Evolutionary conservation across 2,888 invertebrate genomes (phyloP), one percentile per base, ranked within the genome.

Genomic region (Sericinus montela): DNA sequence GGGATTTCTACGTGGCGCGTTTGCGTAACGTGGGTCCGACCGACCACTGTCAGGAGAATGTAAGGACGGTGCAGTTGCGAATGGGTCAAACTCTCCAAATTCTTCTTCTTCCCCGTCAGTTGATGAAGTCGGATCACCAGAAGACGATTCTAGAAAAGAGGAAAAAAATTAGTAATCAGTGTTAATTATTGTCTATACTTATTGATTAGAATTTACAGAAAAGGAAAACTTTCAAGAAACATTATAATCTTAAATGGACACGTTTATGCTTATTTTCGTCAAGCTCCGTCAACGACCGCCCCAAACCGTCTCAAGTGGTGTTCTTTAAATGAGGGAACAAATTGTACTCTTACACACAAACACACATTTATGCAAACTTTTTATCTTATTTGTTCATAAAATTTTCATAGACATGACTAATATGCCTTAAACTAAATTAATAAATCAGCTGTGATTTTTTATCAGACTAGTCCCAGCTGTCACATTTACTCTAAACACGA

Each of bases 1-100:
- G 9, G 94, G 94, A 69, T 95, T 94, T 29, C 94, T 90, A 57
- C 91, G 73, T 54, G 91, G 86, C 9, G 90, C 72, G 91, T 90
- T 76, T 57, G 86, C 80, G 91, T 91, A 76, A 59, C 87, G 72
- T 3, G 87, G 88, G 56, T 88, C 88, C 52, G 90, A 79, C 60
- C 91, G 91, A 48, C 92, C 92, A 63, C 93, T 93, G 63, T 93
- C 93, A 8, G 93, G 93, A 1, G 93, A 93, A 74, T 93, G 93
- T 56, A 92, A 75, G 55, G 92, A 91, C 53, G 91, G 90, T 43
- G 90, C 89, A 55, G 82, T 85, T 16, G 84, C 85, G 58, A 85
- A 87, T 29, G 81, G 84, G 67, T 83, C 86, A 51, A 88, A 86
- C 63, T 87, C 88, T n/a, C 89, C 82, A 53, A 89, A 88, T 57